Conservation (phyloP, 2,113 vertebrate species). For the Spilogale gracilis region DNA sequence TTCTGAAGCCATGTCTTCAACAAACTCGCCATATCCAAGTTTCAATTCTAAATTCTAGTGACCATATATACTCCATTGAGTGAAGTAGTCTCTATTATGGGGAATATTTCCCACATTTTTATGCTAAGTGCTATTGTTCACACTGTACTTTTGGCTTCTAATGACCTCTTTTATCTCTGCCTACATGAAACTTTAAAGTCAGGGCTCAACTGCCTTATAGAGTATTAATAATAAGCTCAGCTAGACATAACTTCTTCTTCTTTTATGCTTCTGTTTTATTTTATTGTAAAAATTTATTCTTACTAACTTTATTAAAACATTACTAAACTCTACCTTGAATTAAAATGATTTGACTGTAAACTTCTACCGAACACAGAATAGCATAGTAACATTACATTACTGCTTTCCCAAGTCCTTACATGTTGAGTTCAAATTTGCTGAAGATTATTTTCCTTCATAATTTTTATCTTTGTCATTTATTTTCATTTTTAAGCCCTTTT, state of each 20-base stretch:
- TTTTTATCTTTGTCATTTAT: neutral
- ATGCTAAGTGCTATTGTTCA: neutral
- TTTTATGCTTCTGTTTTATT: neutral
- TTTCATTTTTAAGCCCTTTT: conserved; percentile 39
- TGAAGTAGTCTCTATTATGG: neutral
- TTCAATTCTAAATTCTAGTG: neutral
- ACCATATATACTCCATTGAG: neutral
- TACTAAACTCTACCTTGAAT: neutral
- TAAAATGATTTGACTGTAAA: neutral
- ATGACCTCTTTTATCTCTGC: neutral
- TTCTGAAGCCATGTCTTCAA: neutral
- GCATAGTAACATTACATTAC: neutral
- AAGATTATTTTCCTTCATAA: neutral
- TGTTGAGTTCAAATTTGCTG: neutral
- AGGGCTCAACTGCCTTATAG: neutral
- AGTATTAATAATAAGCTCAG: neutral
- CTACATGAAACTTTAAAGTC: neutral
- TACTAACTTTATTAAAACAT: neutral
- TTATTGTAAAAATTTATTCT: neutral
- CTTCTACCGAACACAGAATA: neutral
- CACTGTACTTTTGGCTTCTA: neutral
- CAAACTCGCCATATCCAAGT: neutral
- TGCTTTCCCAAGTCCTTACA: neutral
- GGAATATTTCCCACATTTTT: neutral
- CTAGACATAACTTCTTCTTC: neutral